Percentiles rank a stretch among this genome's conserved stretches.
Conservation (phyloP, 2,113 vertebrate genomes). For the Lepus americanus region DNA sequence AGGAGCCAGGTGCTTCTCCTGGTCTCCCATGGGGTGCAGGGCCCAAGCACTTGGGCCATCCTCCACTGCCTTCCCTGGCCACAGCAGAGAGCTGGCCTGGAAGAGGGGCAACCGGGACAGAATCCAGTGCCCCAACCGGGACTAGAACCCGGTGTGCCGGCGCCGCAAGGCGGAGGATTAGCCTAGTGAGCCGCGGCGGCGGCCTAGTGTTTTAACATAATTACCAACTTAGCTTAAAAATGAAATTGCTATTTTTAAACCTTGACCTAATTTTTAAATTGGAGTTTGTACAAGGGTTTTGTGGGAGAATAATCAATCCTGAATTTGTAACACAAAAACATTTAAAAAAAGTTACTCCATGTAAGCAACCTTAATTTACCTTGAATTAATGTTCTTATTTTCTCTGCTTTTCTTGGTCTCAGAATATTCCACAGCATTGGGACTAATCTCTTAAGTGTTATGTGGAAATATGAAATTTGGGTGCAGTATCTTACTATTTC, state of each 20-base stretch:
- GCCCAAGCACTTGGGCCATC: too few relatives aligned
- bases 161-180: too few relatives aligned
- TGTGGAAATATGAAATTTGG: neutral
- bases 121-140: too few relatives aligned
- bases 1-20: too few relatives aligned
- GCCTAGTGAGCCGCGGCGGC: too few relatives aligned
- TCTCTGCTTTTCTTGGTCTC: neutral
- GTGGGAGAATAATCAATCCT: constrained; percentile 9
- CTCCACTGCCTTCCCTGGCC: too few relatives aligned
- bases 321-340: neutral
- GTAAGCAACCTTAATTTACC: neutral
- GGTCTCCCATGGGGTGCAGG: too few relatives aligned
- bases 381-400: neutral
- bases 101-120: too few relatives aligned
- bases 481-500: neutral
- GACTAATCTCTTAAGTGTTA: neutral
- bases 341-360: neutral
- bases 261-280: constrained; percentile 35
- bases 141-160: too few relatives aligned
- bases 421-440: neutral
- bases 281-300: neutral
- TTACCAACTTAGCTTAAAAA: constrained; percentile 30
- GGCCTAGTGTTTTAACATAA: neutral
- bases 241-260: constrained; percentile 54
- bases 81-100: too few relatives aligned